A percentile compares a stretch with the other conserved stretches of the same genome.
Conservation (phyloP, 2,113 vertebrate genomes). For the Lipophrys pholis region DNA sequence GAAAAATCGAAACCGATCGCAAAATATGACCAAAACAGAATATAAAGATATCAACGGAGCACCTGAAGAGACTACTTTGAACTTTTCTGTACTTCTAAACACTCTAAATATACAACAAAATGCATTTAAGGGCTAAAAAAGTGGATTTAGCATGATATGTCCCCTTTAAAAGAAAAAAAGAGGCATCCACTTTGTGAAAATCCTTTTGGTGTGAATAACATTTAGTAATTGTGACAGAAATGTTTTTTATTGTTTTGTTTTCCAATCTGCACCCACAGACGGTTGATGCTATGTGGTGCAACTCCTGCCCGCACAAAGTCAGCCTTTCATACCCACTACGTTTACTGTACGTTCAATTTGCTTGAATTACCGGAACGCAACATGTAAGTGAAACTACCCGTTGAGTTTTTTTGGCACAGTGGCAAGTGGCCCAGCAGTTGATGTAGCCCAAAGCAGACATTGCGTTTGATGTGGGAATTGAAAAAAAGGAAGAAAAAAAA, state of each 20-base stretch:
- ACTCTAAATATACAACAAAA: too few species aligned
- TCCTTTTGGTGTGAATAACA: background rate
- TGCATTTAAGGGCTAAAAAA: too few species aligned
- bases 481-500: too few species aligned
- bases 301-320: background rate
- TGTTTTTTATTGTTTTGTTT: background rate
- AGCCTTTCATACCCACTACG: background rate
- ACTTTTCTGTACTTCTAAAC: too few species aligned
- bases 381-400: slow-evolving; percentile 16
- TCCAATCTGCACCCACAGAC: background rate
- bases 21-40: too few species aligned
- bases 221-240: background rate
- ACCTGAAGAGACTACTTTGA: too few species aligned
- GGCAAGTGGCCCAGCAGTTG: background rate
- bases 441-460: slow-evolving; percentile 3
- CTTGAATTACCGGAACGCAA: background rate
- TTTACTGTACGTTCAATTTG: background rate
- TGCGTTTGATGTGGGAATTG: slow-evolving; percentile 10
- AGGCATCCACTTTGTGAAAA: background rate
- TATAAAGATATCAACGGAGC: too few species aligned
- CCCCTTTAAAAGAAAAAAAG: too few species aligned
- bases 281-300: background rate
- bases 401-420: background rate
- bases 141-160: too few species aligned
- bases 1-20: too few species aligned